Conservation (phyloP, 2,888 invertebrate species). For the Stenotaenia linearis region DNA sequence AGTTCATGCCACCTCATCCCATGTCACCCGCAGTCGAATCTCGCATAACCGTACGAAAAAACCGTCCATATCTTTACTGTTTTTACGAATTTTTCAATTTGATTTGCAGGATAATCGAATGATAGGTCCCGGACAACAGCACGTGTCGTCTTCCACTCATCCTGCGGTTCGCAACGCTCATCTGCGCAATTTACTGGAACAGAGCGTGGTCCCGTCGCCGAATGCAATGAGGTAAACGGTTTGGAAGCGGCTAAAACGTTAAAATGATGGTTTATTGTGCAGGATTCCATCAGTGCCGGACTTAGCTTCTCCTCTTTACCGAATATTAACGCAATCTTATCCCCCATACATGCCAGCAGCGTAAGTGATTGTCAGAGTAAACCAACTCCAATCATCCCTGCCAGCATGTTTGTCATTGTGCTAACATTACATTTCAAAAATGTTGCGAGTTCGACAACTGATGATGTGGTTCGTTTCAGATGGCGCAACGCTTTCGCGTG, state of each 20-base stretch:
- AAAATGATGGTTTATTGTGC: background rate
- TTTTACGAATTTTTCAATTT: background rate
- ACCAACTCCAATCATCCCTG: background rate
- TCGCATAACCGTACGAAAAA: background rate
- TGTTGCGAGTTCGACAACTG: too few species aligned
- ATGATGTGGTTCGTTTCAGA: too few species aligned
- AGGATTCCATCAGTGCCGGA: background rate
- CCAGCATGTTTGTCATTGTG: background rate
- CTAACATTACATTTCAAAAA: too few species aligned
- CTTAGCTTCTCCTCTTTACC: background rate
- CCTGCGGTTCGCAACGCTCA: background rate
- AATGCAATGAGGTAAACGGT: background rate
- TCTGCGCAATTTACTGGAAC: background rate
- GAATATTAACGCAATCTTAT: background rate
- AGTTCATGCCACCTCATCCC: background rate
- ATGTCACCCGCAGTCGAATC: background rate
- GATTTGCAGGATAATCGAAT: background rate
- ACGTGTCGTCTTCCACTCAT: constrained; percentile 38
- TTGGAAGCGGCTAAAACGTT: background rate
- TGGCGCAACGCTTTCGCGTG: background rate
- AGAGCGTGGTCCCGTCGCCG: background rate
- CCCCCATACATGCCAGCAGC: background rate
- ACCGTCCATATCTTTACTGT: too few species aligned
- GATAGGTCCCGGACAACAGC: constrained; percentile 32
- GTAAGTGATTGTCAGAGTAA: background rate